Base-by-base conservation (phyloP, 2,888 invertebrate species). In the Oscheius onirici region DNA sequence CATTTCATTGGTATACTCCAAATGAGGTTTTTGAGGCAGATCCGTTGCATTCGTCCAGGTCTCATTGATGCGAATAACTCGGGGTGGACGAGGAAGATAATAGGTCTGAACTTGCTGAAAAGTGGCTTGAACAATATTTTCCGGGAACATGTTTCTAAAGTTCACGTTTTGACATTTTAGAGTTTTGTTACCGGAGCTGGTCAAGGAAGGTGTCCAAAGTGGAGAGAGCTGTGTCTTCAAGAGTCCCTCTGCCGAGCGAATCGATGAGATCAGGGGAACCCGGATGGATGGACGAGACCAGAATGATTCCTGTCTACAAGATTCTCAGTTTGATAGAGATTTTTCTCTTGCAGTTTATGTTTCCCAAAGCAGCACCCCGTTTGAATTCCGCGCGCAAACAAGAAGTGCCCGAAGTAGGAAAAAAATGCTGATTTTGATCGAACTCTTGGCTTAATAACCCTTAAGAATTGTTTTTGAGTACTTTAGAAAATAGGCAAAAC, bases 61-160 rank as follows among this genome's bases (percentile, higher is more conserved):
- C 0, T 74, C 72, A 28, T 83, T 83, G 11, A 57, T 22, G 15
- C 71, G 80, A 17, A 73, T 52, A 60, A 73, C 72, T 61, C 68
- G 41, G 11, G 75, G 73, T 26, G 72, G 74, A 5, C 70, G 74
- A 0, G 76, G 76, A 58, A 72, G 49, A 46, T 65, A 71, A 28
- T 68, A 72, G 15, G 72, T 68, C 44, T 68, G 58, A 17, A 86
- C 87, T 78, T 87, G 87, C 75, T 84, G 86, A 74, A 88, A 88
- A 6, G 87, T 84, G 3, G 95, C 94, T 89, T 94, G 93, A 86
- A 95, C 93, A 80, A 95, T 91, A 90, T 95, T 95, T 88, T 94
- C 94, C 17, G 95, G 94, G 87, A 95, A 92, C 87, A 95, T 92
- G 89, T 95, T 95, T 89, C 95, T 94, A 91, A 54, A 80, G 60